Base-by-base conservation (phyloP, 2,888 invertebrate species). In the Agonopterix arenella region DNA sequence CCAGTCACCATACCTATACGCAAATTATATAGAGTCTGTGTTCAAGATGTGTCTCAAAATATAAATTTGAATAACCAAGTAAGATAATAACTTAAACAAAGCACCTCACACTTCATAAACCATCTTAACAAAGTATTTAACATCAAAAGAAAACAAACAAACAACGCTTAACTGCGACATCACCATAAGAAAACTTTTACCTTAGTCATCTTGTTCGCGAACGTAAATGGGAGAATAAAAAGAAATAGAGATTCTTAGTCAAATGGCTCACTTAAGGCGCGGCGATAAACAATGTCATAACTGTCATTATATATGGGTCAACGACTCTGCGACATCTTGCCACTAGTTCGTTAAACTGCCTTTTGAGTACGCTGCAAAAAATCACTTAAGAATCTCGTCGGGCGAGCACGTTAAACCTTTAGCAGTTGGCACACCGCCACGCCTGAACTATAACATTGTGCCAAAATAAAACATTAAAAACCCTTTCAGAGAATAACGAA, bases 381-480 rank as follows among this genome's bases (percentile, higher is more conserved):
- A 84, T 80, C 83, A 82, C 81, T 84, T 81, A 82, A 78, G 81
- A 80, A 80, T 72, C 73, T 78, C 70, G 68, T 68, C 63, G 72
- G 66, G 69, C 70, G 70, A 66, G 75, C 76, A 79, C 77, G 81
- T 80, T 81, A 82, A 80, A 80, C 82, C 81, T 84, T 84, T 76
- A 77, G 73, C 68, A 59, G 75, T 67, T 86, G 86, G 86, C 85
- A 75, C 62, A 46, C 45, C 59, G 84, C 85, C 86, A 88, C 68
- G 55, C 55, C 55, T 57, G 57, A 64, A 66, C 66, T 76, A 70
- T 75, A 73, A 75, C 76, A 70, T 73, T 76, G 78, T 82, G 82
- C 84, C 82, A 84, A 82, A 83, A 84, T 83, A 85, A 84, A 78
- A 76, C 76, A 84, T 85, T 84, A 79, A 83, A 84, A 84, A 73